Conservation (phyloP, 2,113 vertebrate genomes). For the Neolamprologus hecqui region DNA sequence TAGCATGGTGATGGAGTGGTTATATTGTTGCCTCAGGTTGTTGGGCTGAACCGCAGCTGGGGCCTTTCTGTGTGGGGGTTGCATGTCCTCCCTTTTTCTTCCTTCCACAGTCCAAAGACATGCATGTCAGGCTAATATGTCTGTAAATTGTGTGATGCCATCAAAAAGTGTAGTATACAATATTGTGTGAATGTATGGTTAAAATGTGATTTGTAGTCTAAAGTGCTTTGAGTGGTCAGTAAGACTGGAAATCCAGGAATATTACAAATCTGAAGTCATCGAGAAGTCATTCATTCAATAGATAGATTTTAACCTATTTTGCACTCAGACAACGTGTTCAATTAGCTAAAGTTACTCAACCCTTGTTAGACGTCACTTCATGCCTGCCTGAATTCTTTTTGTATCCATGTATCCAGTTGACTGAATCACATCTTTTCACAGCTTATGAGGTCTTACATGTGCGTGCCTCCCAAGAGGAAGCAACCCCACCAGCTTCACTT, state of each 20-base stretch:
- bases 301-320: background rate
- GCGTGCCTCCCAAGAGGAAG: background rate
- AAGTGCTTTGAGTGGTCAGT: background rate
- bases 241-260: background rate
- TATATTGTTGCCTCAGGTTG: background rate
- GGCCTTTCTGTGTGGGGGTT: background rate
- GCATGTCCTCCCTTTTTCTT: background rate
- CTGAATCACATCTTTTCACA: background rate
- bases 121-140: background rate
- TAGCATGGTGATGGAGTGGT: background rate
- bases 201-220: background rate
- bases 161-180: background rate
- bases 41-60: background rate
- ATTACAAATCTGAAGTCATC: background rate
- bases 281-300: background rate
- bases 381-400: background rate
- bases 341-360: background rate
- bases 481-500: background rate
- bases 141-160: background rate
- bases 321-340: background rate
- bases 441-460: background rate
- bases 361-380: background rate
- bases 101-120: background rate
- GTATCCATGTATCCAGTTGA: background rate
- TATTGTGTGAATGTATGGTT: background rate